phyloP scores from a whole-genome alignment of 2,113 vertebrate species.

The Pollimyrus isidori region DNA sequence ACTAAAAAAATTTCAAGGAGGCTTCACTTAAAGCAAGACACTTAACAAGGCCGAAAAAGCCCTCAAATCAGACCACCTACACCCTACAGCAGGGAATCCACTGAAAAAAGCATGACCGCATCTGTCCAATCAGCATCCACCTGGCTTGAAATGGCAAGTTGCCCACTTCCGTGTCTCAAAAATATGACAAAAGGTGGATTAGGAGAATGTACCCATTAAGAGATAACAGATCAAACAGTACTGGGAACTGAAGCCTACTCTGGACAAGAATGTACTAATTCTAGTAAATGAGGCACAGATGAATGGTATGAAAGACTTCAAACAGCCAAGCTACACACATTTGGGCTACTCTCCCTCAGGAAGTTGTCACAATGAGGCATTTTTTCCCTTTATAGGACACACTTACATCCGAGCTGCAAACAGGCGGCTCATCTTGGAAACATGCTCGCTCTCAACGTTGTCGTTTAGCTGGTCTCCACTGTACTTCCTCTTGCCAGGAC shows the following conservation, averaged over 20 bases:
- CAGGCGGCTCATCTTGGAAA: constrained; percentile 87
- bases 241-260: background rate
- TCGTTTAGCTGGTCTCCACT: constrained; percentile 79
- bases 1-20: background rate
- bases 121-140: background rate
- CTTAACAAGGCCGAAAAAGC: background rate
- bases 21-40: background rate
- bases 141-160: background rate
- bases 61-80: background rate
- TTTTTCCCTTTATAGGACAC: background rate
- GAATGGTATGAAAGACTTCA: background rate
- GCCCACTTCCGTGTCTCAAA: background rate
- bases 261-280: background rate
- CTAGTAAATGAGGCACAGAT: background rate
- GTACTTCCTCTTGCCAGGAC: constrained; percentile 86
- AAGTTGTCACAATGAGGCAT: background rate
- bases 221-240: background rate
- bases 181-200: background rate
- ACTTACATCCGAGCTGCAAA: constrained; percentile 84
- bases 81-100: background rate
- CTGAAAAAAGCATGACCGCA: background rate
- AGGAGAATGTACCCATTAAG: background rate
- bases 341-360: background rate
- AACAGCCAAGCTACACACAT: background rate
- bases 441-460: constrained; percentile 78